Base-by-base conservation (phyloP, 1,140 invertebrate species). In the Caenorhabditis remanei region DNA sequence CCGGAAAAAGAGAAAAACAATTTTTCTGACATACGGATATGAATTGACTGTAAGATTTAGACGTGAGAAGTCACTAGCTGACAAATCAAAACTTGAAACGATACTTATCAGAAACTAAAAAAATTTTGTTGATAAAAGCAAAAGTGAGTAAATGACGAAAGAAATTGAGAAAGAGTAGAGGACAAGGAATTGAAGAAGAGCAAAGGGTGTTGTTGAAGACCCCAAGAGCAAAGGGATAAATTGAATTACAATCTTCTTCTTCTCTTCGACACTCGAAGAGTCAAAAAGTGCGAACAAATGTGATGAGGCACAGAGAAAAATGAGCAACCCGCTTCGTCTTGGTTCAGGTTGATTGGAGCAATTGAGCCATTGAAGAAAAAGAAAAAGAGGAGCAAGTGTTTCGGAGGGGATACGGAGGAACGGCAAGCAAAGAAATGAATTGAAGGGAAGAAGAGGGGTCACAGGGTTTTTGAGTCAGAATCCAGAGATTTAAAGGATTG, bases 231-330 rank as follows among this genome's bases (percentile, higher is more conserved):
- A 79, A n/a, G 7, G 41, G 71, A 50, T 79, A 79, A 50, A 50
- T 79, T 50, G 46, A 50, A 79, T 50, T 48, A 79, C 71, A 50
- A 50, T 79, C 61, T 63, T 63, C n/a, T 40, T 58, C 19, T 19
- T 11, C 24, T 32, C 61, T 63, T 32, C 61, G 9, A 11, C 24
- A 19, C 32, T 40, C 9, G n/a, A 63, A n/a, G 56, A 21, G 56
- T 13, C 61, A 32, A 40, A 65, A 71, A 71, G 65, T 71, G 65
- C 65, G 65, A 71, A 46, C 65, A 71, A 71, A 71, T 71, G 65
- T 71, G 65, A 71, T 71, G 65, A 71, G 19, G 19, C 61, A 24
- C 14, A 32, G 32, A 40, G 16, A 16, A 32, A 65, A 13, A 40
- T 40, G 56, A 9, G n/a, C 19, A 24, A 8, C 8, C 19, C 8